phyloP scores from a whole-genome alignment of 2,888 invertebrate species.

The Ornithoptera alexandrae region DNA sequence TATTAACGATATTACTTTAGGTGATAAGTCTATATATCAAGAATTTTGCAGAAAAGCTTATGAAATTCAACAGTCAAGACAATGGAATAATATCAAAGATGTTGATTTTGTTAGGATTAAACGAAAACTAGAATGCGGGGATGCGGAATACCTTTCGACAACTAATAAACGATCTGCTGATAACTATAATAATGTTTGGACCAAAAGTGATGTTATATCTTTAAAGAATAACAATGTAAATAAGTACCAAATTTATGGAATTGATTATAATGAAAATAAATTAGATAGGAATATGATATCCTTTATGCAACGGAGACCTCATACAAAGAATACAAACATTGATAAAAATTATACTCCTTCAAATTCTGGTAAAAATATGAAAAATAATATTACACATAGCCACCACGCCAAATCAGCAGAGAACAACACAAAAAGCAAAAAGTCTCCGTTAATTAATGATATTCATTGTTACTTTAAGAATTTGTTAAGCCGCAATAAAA shows the following conservation, averaged over 20 bases:
- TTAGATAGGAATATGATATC: background rate
- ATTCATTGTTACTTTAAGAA: constrained; percentile 4
- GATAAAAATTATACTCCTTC: background rate
- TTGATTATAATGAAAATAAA: background rate
- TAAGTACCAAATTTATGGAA: background rate
- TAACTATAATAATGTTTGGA: background rate
- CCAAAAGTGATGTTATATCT: background rate
- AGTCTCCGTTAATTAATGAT: background rate
- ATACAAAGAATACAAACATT: background rate
- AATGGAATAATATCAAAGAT: background rate
- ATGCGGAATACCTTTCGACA: background rate
- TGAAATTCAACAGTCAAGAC: background rate
- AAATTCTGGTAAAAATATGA: background rate
- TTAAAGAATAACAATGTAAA: background rate
- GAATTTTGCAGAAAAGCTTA: background rate
- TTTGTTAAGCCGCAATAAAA: constrained; percentile 8
- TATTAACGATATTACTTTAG: background rate
- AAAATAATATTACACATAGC: background rate
- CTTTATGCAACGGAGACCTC: background rate
- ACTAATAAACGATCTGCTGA: background rate
- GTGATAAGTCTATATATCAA: background rate
- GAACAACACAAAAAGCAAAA: background rate
- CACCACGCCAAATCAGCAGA: background rate
- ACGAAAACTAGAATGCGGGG: background rate
- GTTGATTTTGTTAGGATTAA: background rate